These are phyloP conservation scores for Reticulitermes speratus DNA, from an alignment of 1,140 invertebrate genomes.

Conservation along the genomic window DNA sequence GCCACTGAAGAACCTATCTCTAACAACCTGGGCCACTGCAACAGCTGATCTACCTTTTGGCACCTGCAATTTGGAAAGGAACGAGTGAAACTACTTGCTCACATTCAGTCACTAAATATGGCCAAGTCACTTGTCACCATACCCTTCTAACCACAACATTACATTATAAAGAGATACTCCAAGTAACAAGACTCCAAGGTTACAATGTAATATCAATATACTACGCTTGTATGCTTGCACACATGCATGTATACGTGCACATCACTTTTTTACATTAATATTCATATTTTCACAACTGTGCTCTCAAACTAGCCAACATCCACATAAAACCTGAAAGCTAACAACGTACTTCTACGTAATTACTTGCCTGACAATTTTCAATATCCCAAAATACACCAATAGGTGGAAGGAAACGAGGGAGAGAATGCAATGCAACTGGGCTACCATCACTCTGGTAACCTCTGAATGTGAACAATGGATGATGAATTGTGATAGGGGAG, in stretches of 20 bases:
- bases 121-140: too few relatives aligned
- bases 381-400: conserved; percentile 94
- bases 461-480: not conserved
- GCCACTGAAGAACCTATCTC: conserved; percentile 73
- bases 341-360: not conserved
- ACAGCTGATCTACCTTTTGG: conserved; percentile 78
- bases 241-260: too few relatives aligned
- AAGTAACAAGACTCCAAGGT: too few relatives aligned
- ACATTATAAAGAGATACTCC: too few relatives aligned
- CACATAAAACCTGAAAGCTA: too few relatives aligned
- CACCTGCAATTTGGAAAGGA: conserved; percentile 55
- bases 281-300: too few relatives aligned
- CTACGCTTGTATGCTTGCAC: too few relatives aligned
- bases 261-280: too few relatives aligned
- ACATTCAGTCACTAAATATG: not conserved
- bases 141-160: too few relatives aligned
- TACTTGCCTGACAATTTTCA: conserved; percentile 74
- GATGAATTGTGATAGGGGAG: not conserved
- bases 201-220: too few relatives aligned
- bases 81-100: not conserved
- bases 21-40: conserved; percentile 72
- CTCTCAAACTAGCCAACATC: too few relatives aligned
- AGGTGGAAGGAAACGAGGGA: conserved; percentile 53
- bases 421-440: conserved; percentile 4
- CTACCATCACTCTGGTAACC: conserved; percentile 27